Evolutionary conservation across 2,888 invertebrate genomes (phyloP).

Genomic region (Meiosimyza platycephala): DNA sequence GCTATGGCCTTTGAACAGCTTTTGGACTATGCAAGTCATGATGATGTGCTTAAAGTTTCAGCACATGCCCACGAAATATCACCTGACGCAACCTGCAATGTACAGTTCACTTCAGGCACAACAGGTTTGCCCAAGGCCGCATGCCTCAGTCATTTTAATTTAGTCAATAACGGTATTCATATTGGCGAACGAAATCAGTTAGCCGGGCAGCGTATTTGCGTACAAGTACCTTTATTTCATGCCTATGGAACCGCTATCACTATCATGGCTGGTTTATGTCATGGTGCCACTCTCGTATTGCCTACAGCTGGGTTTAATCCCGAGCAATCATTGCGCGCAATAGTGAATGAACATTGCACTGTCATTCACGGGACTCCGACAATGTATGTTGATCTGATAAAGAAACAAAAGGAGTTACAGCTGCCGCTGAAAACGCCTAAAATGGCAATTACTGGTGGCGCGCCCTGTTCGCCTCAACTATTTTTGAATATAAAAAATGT

Average conservation of each 20-base stretch:
- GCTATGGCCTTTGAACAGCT: slow-evolving; percentile 67
- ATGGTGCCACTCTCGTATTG: slow-evolving; percentile 74
- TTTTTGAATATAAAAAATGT: slow-evolving; percentile 69
- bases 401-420: slow-evolving; percentile 67
- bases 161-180: slow-evolving; percentile 81
- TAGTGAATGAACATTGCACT: slow-evolving; percentile 78
- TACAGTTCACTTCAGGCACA: slow-evolving; percentile 88
- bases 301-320: slow-evolving; percentile 74
- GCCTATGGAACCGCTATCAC: slow-evolving; percentile 80
- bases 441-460: slow-evolving; percentile 78
- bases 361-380: slow-evolving; percentile 84
- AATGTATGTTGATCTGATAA: slow-evolving; percentile 84
- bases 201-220: slow-evolving; percentile 67
- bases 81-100: slow-evolving; percentile 78
- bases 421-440: slow-evolving; percentile 68
- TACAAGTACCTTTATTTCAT: slow-evolving; percentile 85
- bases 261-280: slow-evolving; percentile 71
- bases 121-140: slow-evolving; percentile 83
- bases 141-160: slow-evolving; percentile 75
- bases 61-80: slow-evolving; percentile 70
- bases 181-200: slow-evolving; percentile 70
- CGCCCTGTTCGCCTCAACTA: slow-evolving; percentile 75
- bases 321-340: slow-evolving; percentile 72
- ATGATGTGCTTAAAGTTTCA: slow-evolving; percentile 48
- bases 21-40: slow-evolving; percentile 53